These are phyloP conservation scores for Zygothrica quintamaculata DNA, from an alignment of 2,888 invertebrate genomes.

Conservation along the genomic window DNA sequence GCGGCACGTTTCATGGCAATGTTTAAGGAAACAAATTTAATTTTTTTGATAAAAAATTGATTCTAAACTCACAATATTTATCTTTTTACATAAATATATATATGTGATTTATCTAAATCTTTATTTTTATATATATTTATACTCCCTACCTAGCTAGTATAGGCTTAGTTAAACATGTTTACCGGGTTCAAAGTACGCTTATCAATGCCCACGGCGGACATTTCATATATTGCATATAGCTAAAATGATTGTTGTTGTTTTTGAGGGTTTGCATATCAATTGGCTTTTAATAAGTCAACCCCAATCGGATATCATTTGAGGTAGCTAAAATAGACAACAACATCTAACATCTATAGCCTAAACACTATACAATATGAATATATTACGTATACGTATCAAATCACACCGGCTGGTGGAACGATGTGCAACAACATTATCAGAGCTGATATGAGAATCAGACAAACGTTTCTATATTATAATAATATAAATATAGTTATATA, in stretches of 20 bases:
- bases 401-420: constrained; percentile 28
- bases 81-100: not conserved
- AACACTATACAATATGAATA: not conserved
- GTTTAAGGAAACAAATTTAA: constrained; percentile 30
- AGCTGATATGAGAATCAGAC: not conserved
- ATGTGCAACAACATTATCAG: not conserved
- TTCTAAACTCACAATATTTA: too few relatives aligned
- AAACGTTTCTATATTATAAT: not conserved
- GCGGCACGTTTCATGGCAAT: constrained; percentile 37
- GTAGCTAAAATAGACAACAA: constrained; percentile 11
- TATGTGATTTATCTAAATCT: constrained; percentile 15
- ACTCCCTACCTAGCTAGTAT: too few relatives aligned
- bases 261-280: constrained; percentile 19
- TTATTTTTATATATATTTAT: constrained; percentile 16
- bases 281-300: constrained; percentile 5
- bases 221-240: too few relatives aligned
- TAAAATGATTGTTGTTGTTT: constrained; percentile 13
- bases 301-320: constrained; percentile 17
- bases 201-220: too few relatives aligned
- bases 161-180: too few relatives aligned
- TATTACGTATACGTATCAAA: constrained; percentile 40
- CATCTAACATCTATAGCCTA: not conserved
- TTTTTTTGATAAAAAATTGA: constrained; percentile 37
- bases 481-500: too few relatives aligned
- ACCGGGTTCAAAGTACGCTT: constrained; percentile 63